Evolutionary conservation across 1,140 invertebrate genomes (phyloP).

Genomic region (Pinna nobilis): DNA sequence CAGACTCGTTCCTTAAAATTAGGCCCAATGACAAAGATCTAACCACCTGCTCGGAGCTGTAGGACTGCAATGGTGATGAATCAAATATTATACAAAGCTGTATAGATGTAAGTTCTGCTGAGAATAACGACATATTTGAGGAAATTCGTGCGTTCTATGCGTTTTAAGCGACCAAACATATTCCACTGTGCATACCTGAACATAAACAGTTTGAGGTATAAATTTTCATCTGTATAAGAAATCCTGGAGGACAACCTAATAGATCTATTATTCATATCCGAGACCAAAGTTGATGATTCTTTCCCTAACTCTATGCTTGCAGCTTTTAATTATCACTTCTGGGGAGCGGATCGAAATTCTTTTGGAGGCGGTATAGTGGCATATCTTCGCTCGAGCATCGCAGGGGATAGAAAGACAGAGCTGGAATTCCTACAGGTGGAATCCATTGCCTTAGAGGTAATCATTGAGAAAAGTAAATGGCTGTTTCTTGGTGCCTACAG

Average conservation of each 20-base stretch:
- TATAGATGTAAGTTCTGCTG: too few relatives aligned
- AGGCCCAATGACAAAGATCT: too few relatives aligned
- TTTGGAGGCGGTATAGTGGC: not conserved
- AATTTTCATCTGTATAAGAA: not conserved
- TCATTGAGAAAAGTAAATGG: conserved; percentile 6
- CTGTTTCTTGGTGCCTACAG: conserved; percentile 8
- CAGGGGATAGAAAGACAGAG: conserved; percentile 14
- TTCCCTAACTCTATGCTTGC: conserved; percentile 9
- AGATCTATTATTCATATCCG: not conserved
- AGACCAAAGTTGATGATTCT: not conserved
- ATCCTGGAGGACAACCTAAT: not conserved
- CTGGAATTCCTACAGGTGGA: conserved; percentile 5
- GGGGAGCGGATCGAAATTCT: conserved; percentile 3
- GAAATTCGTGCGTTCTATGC: too few relatives aligned
- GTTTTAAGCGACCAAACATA: too few relatives aligned
- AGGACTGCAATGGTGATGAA: too few relatives aligned
- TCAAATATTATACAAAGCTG: too few relatives aligned
- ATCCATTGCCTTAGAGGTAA: conserved; percentile 21
- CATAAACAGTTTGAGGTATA: not conserved
- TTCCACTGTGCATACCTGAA: not conserved
- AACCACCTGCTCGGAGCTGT: too few relatives aligned
- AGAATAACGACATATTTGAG: too few relatives aligned
- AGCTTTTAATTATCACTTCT: not conserved
- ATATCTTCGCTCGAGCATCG: conserved; percentile 13
- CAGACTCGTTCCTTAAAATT: too few relatives aligned